A percentile compares a stretch with the other conserved stretches of the same genome.
Evolutionary conservation across 2,888 invertebrate genomes (phyloP).

Genomic region (Phalangium opilio): DNA sequence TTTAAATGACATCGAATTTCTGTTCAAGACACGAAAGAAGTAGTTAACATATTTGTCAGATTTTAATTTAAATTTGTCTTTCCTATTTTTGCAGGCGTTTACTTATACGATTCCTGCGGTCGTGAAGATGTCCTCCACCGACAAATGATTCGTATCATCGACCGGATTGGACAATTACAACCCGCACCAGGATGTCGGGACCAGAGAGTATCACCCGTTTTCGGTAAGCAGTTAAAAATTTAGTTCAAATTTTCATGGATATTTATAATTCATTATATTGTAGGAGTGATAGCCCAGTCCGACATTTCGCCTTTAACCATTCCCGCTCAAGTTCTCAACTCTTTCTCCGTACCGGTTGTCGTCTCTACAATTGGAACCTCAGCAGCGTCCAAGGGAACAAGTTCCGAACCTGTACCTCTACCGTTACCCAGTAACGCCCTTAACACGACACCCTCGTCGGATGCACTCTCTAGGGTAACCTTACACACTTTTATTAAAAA

Average conservation of each 20-base stretch:
- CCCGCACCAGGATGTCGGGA: slow-evolving; percentile 12
- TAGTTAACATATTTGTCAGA: too few species aligned
- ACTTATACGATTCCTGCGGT: slow-evolving; percentile 19
- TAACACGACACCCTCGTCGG: slow-evolving; percentile 8
- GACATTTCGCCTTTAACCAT: slow-evolving; percentile 3
- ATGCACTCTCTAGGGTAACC: slow-evolving; percentile 10
- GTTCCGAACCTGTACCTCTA: not conserved
- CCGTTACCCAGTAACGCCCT: slow-evolving; percentile 1
- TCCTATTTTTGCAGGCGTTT: slow-evolving; percentile 12
- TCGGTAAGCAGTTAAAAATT: slow-evolving; percentile 10
- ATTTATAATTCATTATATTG: not conserved
- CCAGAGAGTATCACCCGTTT: slow-evolving; percentile 14
- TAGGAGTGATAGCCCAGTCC: slow-evolving; percentile 13
- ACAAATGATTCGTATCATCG: slow-evolving; percentile 17
- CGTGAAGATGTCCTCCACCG: slow-evolving; percentile 14
- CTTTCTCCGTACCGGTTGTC: slow-evolving; percentile 11
- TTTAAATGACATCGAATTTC: too few species aligned
- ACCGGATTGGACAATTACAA: slow-evolving; percentile 17
- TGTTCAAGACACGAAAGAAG: too few species aligned
- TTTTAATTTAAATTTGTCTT: too few species aligned
- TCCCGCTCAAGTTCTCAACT: slow-evolving; percentile 8
- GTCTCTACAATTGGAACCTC: slow-evolving; percentile 4
- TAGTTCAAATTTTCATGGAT: too few species aligned
- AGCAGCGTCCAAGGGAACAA: too few species aligned
- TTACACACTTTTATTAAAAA: too few species aligned